Evolutionary conservation across 2,797 vertebrate genomes (phyloP).

Genomic region (Myotis myotis): DNA sequence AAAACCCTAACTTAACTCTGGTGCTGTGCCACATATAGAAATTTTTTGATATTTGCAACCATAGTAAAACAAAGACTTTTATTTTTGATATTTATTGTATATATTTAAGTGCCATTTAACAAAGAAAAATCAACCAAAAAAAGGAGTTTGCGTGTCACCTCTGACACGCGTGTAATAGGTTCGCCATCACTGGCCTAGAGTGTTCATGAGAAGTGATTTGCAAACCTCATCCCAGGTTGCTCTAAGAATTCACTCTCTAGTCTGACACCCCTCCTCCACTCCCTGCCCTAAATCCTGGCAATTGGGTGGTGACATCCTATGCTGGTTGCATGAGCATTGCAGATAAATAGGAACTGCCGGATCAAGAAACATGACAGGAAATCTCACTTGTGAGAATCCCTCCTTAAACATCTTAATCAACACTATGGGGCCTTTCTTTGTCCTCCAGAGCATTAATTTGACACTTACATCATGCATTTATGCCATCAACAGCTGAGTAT

Average conservation of each 20-base stretch:
- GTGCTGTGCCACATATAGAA: too few relatives aligned
- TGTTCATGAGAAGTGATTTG: not conserved
- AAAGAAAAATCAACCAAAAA: too few relatives aligned
- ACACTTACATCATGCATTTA: not conserved
- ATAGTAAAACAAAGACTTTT: too few relatives aligned
- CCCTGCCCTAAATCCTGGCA: not conserved
- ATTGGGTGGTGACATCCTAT: not conserved
- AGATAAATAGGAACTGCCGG: not conserved
- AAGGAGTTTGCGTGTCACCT: too few relatives aligned
- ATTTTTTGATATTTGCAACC: too few relatives aligned
- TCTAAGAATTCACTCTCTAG: not conserved
- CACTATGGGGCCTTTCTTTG: fast-evolving
- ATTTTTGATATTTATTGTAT: too few relatives aligned
- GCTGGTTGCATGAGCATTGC: not conserved
- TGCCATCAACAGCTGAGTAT: not conserved
- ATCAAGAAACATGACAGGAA: not conserved
- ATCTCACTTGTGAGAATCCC: not conserved
- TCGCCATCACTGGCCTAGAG: not conserved
- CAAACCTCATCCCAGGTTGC: not conserved
- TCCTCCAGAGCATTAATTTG: not conserved
- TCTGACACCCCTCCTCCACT: not conserved
- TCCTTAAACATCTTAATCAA: not conserved
- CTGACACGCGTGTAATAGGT: too few relatives aligned
- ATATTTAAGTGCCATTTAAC: too few relatives aligned
- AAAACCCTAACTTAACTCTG: too few relatives aligned